phyloP scores from a whole-genome alignment of 2,888 invertebrate genomes.

The Dasypolia templi region DNA sequence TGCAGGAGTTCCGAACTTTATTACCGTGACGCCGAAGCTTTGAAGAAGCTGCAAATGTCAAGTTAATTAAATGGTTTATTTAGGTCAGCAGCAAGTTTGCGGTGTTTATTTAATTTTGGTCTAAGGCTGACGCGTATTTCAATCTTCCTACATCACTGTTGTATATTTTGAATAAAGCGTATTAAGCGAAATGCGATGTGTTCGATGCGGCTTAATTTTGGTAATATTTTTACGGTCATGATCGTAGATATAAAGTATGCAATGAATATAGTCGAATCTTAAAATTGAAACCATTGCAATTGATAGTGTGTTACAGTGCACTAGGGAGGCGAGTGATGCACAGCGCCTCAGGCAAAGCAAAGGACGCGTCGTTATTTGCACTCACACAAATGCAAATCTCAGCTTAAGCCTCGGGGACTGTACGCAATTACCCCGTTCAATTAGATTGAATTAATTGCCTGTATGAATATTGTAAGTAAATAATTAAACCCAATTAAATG shows the following conservation, averaged over 20 bases:
- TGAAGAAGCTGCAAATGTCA: background rate
- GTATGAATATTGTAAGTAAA: too few relatives aligned
- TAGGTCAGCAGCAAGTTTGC: background rate
- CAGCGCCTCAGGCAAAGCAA: too few relatives aligned
- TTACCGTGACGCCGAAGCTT: conserved; percentile 7
- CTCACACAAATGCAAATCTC: too few relatives aligned
- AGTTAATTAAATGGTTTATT: conserved; percentile 12
- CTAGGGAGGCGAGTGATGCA: too few relatives aligned
- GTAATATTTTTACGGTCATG: too few relatives aligned
- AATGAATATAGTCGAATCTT: background rate
- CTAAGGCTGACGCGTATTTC: background rate
- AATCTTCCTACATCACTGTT: too few relatives aligned
- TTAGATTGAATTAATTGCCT: too few relatives aligned
- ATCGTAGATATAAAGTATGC: too few relatives aligned
- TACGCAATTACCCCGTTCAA: too few relatives aligned
- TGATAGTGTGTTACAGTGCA: background rate
- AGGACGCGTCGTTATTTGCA: too few relatives aligned
- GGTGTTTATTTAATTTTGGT: background rate
- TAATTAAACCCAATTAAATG: background rate
- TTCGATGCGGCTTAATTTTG: too few relatives aligned
- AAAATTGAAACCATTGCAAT: background rate
- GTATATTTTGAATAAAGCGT: background rate
- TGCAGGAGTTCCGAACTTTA: conserved; percentile 12
- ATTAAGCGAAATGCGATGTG: background rate
- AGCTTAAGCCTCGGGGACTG: too few relatives aligned